Evolutionary conservation across 2,888 invertebrate genomes (phyloP).

Genomic region (Phoronis australis): DNA sequence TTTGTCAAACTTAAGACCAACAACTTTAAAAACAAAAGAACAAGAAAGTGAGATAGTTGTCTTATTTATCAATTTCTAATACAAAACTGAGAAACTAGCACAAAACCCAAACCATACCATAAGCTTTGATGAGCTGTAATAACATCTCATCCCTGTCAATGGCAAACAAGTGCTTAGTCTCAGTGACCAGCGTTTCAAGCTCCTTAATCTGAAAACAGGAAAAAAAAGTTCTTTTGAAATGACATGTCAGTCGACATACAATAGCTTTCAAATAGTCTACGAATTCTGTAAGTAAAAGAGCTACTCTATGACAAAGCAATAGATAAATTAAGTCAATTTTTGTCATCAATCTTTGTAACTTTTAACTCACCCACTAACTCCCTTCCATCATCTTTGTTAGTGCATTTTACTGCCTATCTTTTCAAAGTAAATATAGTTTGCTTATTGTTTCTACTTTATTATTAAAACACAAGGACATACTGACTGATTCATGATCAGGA

Average conservation of each 20-base stretch:
- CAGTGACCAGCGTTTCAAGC: conserved; percentile 71
- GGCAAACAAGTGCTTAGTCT: conserved; percentile 70
- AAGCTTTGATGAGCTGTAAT: conserved; percentile 69
- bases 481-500: too few relatives aligned
- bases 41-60: not conserved
- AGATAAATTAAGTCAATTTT: not conserved
- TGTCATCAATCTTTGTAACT: not conserved
- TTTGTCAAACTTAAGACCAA: not conserved
- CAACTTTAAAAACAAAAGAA: not conserved
- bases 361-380: not conserved
- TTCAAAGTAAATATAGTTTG: too few relatives aligned
- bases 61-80: too few relatives aligned
- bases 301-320: not conserved
- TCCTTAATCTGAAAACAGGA: conserved; percentile 59
- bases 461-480: too few relatives aligned
- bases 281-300: not conserved
- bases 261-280: not conserved
- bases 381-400: too few relatives aligned
- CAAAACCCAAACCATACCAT: conserved; percentile 58
- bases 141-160: conserved; percentile 73
- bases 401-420: too few relatives aligned
- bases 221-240: not conserved
- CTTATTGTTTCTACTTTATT: too few relatives aligned
- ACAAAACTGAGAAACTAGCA: not conserved
- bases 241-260: not conserved